These are phyloP conservation scores for Serripes groenlandicus DNA, from an alignment of 2,888 invertebrate genomes.

Conservation along the genomic window DNA sequence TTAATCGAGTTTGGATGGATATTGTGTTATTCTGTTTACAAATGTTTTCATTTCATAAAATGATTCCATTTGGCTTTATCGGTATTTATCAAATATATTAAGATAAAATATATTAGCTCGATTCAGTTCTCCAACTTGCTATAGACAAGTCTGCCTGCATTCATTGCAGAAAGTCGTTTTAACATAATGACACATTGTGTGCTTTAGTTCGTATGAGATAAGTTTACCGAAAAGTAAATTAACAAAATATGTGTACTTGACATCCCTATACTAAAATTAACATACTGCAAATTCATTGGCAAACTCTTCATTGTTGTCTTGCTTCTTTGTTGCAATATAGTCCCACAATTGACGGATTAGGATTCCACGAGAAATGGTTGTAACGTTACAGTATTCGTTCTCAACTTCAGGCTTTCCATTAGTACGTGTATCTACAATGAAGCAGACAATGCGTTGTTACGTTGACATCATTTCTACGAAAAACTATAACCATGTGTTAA, in stretches of 20 bases:
- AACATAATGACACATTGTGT: background rate
- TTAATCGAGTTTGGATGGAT: no score
- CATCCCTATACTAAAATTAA: no score
- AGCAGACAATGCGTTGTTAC: no score
- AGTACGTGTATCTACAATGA: no score
- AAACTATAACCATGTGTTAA: no score
- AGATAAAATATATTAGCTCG: background rate
- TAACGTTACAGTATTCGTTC: background rate
- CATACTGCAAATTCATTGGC: background rate
- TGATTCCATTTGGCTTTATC: no score
- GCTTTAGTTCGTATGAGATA: background rate
- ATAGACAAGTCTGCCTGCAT: background rate
- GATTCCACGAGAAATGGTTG: background rate
- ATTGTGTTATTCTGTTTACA: no score
- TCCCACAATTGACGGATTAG: conserved; percentile 1
- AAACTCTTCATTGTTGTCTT: background rate
- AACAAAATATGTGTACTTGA: background rate
- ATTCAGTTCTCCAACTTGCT: background rate
- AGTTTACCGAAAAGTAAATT: background rate
- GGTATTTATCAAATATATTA: no score
- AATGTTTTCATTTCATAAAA: no score
- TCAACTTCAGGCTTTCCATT: background rate
- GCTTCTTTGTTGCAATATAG: background rate
- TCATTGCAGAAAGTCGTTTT: background rate
- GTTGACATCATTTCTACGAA: no score